Evolutionary conservation across 2,113 vertebrate genomes (phyloP).

Genomic region (Melanostigma gelatinosum): DNA sequence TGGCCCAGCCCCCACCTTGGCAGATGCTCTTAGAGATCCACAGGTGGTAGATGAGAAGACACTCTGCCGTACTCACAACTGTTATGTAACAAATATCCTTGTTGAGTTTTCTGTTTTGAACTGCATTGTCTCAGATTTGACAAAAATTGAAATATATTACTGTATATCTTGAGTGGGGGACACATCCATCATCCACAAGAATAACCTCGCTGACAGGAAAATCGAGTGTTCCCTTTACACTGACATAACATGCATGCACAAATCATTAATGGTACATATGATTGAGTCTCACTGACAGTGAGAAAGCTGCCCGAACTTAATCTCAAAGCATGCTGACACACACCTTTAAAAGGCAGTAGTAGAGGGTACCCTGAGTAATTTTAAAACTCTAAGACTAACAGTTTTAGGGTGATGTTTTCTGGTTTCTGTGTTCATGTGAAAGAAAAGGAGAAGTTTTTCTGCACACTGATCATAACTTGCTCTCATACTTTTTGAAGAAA

Average conservation of each 20-base stretch:
- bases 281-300: background rate
- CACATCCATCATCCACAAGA: conserved; percentile 21
- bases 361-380: background rate
- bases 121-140: background rate
- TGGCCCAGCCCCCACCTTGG: conserved; percentile 71
- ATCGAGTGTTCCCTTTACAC: background rate
- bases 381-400: conserved; percentile 1
- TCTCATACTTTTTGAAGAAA: background rate
- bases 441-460: background rate
- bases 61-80: conserved; percentile 15
- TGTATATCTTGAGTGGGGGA: conserved; percentile 13
- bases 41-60: conserved; percentile 73
- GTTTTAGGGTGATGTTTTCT: background rate
- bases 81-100: conserved; percentile 41
- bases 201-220: conserved; percentile 37
- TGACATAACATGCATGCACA: conserved; percentile 15
- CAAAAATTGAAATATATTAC: background rate
- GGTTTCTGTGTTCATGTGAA: background rate
- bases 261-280: background rate
- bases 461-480: background rate
- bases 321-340: background rate
- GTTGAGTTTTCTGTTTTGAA: background rate
- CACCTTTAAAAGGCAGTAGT: background rate
- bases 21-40: conserved; percentile 78
- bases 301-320: background rate